A percentile compares a stretch with the other conserved stretches of the same genome.
phyloP scores from a whole-genome alignment of 2,113 vertebrate genomes.

The Pollachius pollachius region DNA sequence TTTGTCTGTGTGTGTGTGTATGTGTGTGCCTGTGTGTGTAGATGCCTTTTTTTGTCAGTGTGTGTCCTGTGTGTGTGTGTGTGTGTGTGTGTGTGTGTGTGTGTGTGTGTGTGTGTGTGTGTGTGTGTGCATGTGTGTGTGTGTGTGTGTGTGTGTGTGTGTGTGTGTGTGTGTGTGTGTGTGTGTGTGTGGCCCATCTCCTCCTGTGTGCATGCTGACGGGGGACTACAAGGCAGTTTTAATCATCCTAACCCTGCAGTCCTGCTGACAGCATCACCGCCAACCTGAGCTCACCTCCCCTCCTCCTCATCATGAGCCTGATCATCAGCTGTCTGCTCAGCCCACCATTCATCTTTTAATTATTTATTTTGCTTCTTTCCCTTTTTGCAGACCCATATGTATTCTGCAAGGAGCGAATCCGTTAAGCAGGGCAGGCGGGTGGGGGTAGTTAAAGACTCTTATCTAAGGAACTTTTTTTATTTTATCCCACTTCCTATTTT shows the following conservation, averaged over 20 bases:
- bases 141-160: constrained; percentile 12
- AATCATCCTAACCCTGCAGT: constrained; percentile 33
- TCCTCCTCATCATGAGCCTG: constrained; percentile 28
- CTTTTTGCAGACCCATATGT: not conserved
- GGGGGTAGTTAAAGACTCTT: not conserved
- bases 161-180: constrained; percentile 15
- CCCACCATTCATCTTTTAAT: constrained; percentile 21
- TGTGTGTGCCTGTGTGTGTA: constrained; percentile 4
- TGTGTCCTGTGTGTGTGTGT: not conserved
- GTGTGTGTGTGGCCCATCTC: not conserved
- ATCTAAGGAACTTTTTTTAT: not conserved
- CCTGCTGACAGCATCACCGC: constrained; percentile 29
- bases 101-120: constrained; percentile 11
- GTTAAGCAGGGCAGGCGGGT: not conserved
- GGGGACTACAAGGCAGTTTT: constrained; percentile 16
- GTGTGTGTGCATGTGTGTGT: not conserved
- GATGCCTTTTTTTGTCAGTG: constrained; percentile 7
- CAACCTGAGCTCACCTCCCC: constrained; percentile 8
- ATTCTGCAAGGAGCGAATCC: constrained; percentile 7
- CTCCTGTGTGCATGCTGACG: not conserved
- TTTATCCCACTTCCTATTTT: not conserved
- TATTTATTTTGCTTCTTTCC: constrained; percentile 18
- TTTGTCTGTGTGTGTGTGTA: not conserved
- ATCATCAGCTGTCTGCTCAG: constrained; percentile 24
- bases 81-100: constrained; percentile 19